These are phyloP conservation scores for Tetanocera ferruginea DNA, from an alignment of 2,888 invertebrate species.

Conservation along the genomic window DNA sequence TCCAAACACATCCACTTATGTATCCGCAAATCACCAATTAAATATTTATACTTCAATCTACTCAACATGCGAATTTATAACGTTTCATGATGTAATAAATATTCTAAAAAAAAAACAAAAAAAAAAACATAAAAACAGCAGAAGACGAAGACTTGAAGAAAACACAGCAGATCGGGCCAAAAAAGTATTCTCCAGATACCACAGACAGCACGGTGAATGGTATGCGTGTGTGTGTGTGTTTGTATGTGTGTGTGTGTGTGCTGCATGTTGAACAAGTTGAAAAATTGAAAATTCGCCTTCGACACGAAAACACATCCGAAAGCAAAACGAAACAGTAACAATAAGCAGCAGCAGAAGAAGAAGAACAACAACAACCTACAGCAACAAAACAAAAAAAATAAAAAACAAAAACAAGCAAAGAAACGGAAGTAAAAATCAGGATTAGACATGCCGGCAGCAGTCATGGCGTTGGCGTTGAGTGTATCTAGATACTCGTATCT, in stretches of 20 bases:
- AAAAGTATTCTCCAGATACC: conserved; percentile 6
- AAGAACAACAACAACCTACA: neutral
- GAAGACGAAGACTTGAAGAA: neutral
- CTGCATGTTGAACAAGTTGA: conserved; percentile 18
- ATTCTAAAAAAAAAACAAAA: conserved; percentile 11
- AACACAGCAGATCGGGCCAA: neutral
- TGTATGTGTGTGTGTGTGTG: neutral
- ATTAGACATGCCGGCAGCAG: neutral
- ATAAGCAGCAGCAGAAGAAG: neutral
- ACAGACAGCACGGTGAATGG: neutral
- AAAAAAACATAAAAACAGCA: neutral
- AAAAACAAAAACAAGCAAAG: neutral
- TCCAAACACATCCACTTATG: conserved; percentile 43
- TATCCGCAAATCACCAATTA: conserved; percentile 66
- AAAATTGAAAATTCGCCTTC: conserved; percentile 32
- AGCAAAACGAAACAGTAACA: neutral
- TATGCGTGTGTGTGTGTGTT: neutral
- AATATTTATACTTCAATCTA: conserved; percentile 69
- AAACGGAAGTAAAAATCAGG: conserved; percentile 27
- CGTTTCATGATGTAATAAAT: conserved; percentile 35
- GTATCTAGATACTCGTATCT: conserved; percentile 12
- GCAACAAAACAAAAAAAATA: neutral
- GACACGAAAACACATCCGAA: conserved; percentile 19
- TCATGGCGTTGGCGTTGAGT: neutral
- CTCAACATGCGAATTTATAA: conserved; percentile 54